phyloP scores from a whole-genome alignment of 2,797 vertebrate species.

The Mastacembelus armatus region DNA sequence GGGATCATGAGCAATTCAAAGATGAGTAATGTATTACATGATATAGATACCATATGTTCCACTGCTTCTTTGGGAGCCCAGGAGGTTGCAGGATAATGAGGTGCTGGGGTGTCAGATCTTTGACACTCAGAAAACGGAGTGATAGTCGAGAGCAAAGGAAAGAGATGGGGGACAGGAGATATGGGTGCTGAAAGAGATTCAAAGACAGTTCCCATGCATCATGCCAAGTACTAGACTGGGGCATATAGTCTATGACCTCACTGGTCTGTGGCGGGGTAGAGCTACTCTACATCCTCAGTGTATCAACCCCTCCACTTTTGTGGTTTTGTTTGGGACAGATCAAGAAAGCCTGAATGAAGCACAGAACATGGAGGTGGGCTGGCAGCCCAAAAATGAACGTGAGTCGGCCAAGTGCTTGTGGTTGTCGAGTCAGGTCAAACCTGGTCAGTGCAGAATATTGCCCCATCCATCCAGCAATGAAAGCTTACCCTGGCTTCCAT shows the following conservation, averaged over 20 bases:
- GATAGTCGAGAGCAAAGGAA: conserved; percentile 55
- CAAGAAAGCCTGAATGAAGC: conserved; percentile 78
- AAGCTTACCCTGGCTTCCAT: conserved; percentile 49
- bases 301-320: conserved; percentile 73
- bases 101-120: conserved; percentile 68
- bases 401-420: conserved; percentile 80
- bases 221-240: conserved; percentile 73
- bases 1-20: conserved; percentile 60
- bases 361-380: conserved; percentile 77
- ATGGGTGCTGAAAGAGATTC: conserved; percentile 67
- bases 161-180: conserved; percentile 46
- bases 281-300: conserved; percentile 64
- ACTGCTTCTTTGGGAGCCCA: conserved; percentile 35
- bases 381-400: conserved; percentile 60
- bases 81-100: conserved; percentile 69
- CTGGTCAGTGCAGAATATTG: conserved; percentile 64
- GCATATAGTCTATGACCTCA: conserved; percentile 79
- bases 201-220: conserved; percentile 79
- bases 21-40: conserved; percentile 67
- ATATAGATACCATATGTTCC: conserved; percentile 79
- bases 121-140: conserved; percentile 55
- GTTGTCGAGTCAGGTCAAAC: conserved; percentile 78
- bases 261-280: conserved; percentile 66
- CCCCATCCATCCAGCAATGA: conserved; percentile 57
- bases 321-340: conserved; percentile 80